phyloP scores from a whole-genome alignment of 2,888 invertebrate genomes.

The Drepanosiphum platanoidis region DNA sequence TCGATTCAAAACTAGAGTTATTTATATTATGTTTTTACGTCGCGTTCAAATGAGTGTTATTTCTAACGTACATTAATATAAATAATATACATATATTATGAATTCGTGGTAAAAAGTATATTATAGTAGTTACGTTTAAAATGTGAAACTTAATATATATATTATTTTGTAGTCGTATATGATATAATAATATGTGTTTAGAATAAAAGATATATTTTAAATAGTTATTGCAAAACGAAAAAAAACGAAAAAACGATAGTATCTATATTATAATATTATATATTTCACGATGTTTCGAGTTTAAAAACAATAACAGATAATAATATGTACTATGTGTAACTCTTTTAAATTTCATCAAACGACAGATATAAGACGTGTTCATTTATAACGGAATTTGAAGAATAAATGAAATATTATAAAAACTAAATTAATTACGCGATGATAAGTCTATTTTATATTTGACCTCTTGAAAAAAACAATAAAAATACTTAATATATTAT shows the following conservation, averaged over 20 bases:
- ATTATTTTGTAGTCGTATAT: background rate
- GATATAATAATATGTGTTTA: background rate
- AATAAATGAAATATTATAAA: background rate
- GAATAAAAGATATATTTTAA: background rate
- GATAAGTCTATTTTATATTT: background rate
- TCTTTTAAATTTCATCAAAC: no score
- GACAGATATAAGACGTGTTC: background rate
- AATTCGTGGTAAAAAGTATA: background rate
- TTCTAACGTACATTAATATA: no score
- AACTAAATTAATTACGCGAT: no score
- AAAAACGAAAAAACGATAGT: background rate
- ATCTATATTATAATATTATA: no score
- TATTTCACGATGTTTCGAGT: background rate
- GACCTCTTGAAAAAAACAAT: background rate
- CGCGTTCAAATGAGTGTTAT: background rate
- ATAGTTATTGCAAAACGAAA: background rate
- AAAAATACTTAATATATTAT: background rate
- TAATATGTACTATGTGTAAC: no score
- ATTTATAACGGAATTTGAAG: background rate
- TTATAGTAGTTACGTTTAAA: background rate
- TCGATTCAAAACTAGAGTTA: background rate
- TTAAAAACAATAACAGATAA: background rate
- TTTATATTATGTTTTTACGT: background rate
- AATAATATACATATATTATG: background rate
- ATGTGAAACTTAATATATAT: background rate